Evolutionary conservation across 35 echinoderm and acorn worm genomes (phyloP), one percentile per base, ranked within the genome.

Genomic region (Chiridota heheva): DNA sequence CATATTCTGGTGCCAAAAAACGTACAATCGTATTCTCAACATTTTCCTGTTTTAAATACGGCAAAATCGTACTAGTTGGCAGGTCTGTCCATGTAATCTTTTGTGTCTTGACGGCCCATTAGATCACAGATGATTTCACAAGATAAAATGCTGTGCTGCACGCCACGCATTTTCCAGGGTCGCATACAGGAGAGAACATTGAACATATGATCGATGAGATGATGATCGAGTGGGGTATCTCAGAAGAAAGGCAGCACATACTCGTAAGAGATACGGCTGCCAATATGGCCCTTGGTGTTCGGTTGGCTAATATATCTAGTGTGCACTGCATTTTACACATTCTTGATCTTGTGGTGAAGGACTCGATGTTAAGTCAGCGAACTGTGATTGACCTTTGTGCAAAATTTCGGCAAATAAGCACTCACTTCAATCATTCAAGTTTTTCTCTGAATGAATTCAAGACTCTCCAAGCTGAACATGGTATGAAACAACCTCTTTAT

Each of bases 161-260:
- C 5, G 65, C 65, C 24, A 40, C 24, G 40, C 65, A 69, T n/a
- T 69, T 69, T 36, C 65, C 65, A 17, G 65, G 65, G 20, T 69
- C 65, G n/a, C 65, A 69, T 33, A 69, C 65, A 2, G 65, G 65
- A 36, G n/a, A n/a, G n/a, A n/a, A n/a, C n/a, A 73, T 73, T 73
- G 40, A 44, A 46, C 16, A n/a, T 20, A 73, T 73, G 70, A 73
- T 73, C 15, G 18, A 41, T 47, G 36, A 42, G 18, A 73, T 73
- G 70, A 18, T 44, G 70, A 13, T 47, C 16, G 44, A 73, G 2
- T 73, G 70, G 70, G 40, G 40, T 6, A 73, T 73, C n/a, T n/a
- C 36, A 26, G 12, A 46, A 47, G 36, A 47, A 29, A 44, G 70
- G 24, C n/a, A n/a, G 2, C 40, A 73, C 36, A 73, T 73, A 4